A percentile compares a stretch with the other conserved stretches of the same genome.
These are phyloP conservation scores for Parnassius glacialis DNA, from an alignment of 2,888 invertebrate genomes.

Conservation along the genomic window DNA sequence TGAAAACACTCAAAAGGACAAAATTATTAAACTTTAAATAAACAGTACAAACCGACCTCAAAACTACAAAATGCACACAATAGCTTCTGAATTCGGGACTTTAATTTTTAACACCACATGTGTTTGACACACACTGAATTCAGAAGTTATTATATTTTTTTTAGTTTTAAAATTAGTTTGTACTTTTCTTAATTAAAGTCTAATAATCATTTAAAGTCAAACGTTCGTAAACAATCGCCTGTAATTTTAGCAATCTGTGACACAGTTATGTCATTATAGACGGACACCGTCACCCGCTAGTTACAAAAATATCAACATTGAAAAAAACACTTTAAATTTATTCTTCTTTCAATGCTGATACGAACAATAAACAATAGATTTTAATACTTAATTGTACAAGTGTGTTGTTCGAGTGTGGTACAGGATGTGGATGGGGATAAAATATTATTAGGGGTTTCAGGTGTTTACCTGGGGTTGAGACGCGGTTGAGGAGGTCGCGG, in stretches of 20 bases:
- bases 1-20: no score
- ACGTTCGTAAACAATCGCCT: slow-evolving; percentile 6
- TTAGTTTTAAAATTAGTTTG: no score
- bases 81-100: no score
- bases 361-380: slow-evolving; percentile 7
- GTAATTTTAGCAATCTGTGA: slow-evolving; percentile 24
- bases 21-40: no score
- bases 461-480: slow-evolving; percentile 67
- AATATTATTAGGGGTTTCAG: slow-evolving; percentile 32
- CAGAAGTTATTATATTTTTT: no score
- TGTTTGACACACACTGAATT: no score
- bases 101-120: no score
- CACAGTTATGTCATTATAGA: slow-evolving; percentile 32
- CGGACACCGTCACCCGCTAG: slow-evolving; percentile 27
- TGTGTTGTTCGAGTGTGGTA: slow-evolving; percentile 33
- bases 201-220: no score
- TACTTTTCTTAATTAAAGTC: no score
- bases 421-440: slow-evolving; percentile 32
- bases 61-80: no score
- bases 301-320: slow-evolving; percentile 35
- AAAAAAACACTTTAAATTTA: slow-evolving; percentile 33
- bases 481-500: slow-evolving; percentile 46
- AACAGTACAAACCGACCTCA: no score
- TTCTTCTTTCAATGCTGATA: slow-evolving; percentile 32
- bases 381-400: slow-evolving; percentile 7